These are phyloP conservation scores for Smutsia gigantea DNA, from an alignment of 2,797 vertebrate genomes.

Conservation along the genomic window DNA sequence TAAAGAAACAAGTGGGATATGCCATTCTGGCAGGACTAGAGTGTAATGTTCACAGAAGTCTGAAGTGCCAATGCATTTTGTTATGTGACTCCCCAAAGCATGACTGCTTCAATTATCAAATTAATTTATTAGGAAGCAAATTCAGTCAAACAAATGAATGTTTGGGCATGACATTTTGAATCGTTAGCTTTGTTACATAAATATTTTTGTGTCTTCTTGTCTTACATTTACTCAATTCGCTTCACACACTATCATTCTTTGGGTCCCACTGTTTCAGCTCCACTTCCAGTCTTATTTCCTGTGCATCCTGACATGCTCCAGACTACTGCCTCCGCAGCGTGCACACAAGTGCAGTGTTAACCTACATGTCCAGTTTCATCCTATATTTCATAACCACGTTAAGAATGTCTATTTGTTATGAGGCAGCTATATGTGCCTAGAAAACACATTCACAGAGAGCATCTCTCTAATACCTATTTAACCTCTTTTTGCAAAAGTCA, in stretches of 20 bases:
- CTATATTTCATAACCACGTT: background rate
- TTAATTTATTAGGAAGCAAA: conserved; percentile 26
- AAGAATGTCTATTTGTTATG: background rate
- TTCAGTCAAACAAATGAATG: background rate
- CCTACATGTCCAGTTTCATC: background rate
- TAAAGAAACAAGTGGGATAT: background rate
- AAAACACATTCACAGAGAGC: background rate
- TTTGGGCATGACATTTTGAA: background rate
- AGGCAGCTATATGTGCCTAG: background rate
- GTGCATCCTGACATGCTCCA: background rate
- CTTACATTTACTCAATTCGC: background rate
- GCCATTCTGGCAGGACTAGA: background rate
- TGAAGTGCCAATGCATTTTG: background rate
- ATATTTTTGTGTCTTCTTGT: background rate
- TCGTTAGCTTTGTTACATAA: background rate
- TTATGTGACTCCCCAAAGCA: background rate
- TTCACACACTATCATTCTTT: background rate
- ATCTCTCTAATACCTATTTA: background rate
- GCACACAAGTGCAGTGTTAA: background rate
- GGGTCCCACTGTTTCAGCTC: background rate
- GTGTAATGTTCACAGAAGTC: background rate
- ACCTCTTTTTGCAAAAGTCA: background rate
- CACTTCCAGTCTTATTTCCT: background rate
- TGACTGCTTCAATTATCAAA: background rate
- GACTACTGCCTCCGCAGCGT: background rate